Conservation (phyloP, 64 coral and sea anemone species). For the Dendronephthya gigantea region DNA sequence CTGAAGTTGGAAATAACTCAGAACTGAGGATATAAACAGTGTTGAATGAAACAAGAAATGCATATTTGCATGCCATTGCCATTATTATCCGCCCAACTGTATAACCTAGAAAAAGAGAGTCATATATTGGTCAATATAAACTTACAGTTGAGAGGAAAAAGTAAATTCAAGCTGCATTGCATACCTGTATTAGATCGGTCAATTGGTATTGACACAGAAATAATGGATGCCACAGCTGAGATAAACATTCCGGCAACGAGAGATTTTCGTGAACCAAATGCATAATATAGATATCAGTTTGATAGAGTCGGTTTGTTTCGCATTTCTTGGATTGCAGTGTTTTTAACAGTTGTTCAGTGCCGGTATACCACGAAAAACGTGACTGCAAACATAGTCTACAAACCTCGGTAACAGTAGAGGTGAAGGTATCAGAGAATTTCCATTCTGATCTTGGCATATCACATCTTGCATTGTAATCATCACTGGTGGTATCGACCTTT, state of each 20-base stretch:
- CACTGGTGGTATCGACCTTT: conserved; percentile 19
- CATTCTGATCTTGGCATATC: conserved; percentile 38
- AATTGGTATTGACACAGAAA: background rate
- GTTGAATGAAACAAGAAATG: conserved; percentile 11
- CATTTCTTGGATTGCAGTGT: too few relatives aligned
- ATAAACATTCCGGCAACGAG: background rate
- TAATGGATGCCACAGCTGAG: background rate
- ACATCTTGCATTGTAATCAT: conserved; percentile 33
- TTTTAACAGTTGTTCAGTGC: too few relatives aligned
- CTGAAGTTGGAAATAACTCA: conserved; percentile 8
- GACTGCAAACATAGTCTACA: background rate
- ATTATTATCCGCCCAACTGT: background rate
- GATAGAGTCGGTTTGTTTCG: too few relatives aligned
- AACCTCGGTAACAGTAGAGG: conserved; percentile 46
- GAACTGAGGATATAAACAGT: background rate
- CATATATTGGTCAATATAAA: too few relatives aligned
- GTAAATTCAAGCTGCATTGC: too few relatives aligned
- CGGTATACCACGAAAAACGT: too few relatives aligned
- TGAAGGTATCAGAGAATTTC: conserved; percentile 54
- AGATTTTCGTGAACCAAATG: conserved; percentile 3
- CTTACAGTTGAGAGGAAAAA: too few relatives aligned
- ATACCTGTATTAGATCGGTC: conserved; percentile 10
- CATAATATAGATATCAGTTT: too few relatives aligned
- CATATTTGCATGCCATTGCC: background rate
- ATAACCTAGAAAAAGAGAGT: background rate